Conservation (phyloP, 2,113 vertebrate species). For the Ifrita kowaldi region DNA sequence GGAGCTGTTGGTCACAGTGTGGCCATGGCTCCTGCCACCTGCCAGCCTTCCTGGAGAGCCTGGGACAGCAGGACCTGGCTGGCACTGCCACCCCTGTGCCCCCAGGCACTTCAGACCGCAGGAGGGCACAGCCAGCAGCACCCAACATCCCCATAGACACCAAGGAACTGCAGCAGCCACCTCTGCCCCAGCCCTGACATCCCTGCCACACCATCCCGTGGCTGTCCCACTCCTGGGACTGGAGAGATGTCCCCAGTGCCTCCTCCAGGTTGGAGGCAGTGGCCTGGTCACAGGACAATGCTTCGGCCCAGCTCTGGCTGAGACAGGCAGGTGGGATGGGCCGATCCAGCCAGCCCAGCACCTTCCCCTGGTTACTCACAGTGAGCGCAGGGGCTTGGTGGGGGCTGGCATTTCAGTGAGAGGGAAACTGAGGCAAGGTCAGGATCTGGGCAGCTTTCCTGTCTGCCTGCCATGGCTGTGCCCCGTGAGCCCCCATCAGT, state of each 20-base stretch:
- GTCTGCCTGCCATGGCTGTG: fast-evolving
- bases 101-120: fast-evolving
- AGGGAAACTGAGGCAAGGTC: not conserved
- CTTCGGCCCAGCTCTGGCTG: not conserved
- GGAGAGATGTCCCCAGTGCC: not conserved
- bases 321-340: not conserved
- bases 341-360: not conserved
- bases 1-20: not conserved
- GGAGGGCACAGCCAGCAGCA: not conserved
- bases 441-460: not conserved
- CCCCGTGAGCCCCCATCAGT: not conserved
- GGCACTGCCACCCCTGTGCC: not conserved
- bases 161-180: not conserved
- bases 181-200: not conserved
- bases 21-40: not conserved
- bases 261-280: not conserved
- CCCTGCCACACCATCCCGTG: fast-evolving
- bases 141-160: not conserved
- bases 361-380: not conserved
- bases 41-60: not conserved
- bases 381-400: fast-evolving
- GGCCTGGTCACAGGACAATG: not conserved
- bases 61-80: not conserved
- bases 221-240: not conserved
- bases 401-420: not conserved